Conservation (phyloP, 2,797 vertebrate genomes). For the Liasis olivaceus region DNA sequence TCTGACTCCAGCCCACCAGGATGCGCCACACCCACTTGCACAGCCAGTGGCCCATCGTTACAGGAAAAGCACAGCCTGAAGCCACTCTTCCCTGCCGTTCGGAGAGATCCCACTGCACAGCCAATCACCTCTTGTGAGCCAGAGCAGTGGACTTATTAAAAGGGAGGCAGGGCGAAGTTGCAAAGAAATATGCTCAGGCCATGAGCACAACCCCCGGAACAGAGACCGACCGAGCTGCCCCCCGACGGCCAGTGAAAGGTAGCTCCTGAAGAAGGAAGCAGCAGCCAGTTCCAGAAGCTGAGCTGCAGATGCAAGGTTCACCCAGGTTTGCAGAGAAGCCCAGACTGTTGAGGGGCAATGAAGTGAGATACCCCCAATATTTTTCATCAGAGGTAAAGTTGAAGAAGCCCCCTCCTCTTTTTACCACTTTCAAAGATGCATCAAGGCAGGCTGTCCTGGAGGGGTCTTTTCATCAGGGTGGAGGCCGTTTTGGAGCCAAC, state of each 20-base stretch:
- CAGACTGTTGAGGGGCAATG: background rate
- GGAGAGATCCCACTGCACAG: background rate
- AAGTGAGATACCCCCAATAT: background rate
- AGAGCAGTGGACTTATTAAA: background rate
- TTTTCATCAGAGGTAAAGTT: background rate
- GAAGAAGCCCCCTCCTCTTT: background rate
- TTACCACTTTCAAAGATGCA: background rate
- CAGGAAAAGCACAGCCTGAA: background rate
- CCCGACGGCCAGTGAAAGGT: too few species aligned
- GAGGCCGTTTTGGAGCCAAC: background rate
- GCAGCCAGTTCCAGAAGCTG: background rate
- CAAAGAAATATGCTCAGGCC: background rate
- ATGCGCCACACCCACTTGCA: background rate
- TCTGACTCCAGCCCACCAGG: background rate
- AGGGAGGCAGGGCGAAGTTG: background rate
- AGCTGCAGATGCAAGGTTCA: background rate
- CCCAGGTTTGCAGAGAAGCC: background rate
- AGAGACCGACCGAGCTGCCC: background rate
- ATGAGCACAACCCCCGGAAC: background rate
- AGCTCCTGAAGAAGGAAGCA: background rate
- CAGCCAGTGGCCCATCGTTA: background rate
- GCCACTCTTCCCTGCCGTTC: background rate
- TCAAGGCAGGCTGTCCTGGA: background rate
- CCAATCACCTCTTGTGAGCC: background rate
- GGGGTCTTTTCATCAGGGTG: background rate